A percentile compares a stretch with the other conserved stretches of the same genome.
phyloP scores from a whole-genome alignment of 2,797 vertebrate genomes.

The Pangasius krempfi region DNA sequence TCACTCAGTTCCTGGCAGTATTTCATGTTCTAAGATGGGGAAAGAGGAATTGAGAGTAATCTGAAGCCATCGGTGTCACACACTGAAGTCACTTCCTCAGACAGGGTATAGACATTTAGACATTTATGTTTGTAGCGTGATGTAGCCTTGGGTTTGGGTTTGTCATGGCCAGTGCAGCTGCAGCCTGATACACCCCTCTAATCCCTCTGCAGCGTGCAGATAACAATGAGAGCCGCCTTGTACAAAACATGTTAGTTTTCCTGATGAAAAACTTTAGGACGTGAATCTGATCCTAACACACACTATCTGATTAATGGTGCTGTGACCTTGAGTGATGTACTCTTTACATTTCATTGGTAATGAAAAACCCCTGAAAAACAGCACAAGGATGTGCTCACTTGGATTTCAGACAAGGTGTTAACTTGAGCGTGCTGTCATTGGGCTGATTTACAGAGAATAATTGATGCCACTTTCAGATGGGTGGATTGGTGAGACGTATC shows the following conservation, averaged over 20 bases:
- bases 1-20: not conserved
- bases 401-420: not conserved
- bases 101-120: not conserved
- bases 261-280: not conserved
- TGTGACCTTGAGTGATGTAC: not conserved
- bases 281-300: not conserved
- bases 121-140: not conserved
- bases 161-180: not conserved
- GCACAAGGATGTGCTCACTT: not conserved
- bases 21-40: not conserved
- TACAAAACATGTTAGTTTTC: not conserved
- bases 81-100: conserved; percentile 1
- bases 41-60: not conserved
- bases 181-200: not conserved
- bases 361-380: not conserved
- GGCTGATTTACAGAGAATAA: not conserved
- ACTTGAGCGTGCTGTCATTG: not conserved
- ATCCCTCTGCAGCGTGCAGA: not conserved
- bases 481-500: not conserved
- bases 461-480: not conserved
- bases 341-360: not conserved
- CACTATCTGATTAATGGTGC: not conserved
- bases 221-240: not conserved
- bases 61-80: not conserved
- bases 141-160: not conserved